phyloP scores from a whole-genome alignment of 2,888 invertebrate genomes.

The Arctia plantaginis region DNA sequence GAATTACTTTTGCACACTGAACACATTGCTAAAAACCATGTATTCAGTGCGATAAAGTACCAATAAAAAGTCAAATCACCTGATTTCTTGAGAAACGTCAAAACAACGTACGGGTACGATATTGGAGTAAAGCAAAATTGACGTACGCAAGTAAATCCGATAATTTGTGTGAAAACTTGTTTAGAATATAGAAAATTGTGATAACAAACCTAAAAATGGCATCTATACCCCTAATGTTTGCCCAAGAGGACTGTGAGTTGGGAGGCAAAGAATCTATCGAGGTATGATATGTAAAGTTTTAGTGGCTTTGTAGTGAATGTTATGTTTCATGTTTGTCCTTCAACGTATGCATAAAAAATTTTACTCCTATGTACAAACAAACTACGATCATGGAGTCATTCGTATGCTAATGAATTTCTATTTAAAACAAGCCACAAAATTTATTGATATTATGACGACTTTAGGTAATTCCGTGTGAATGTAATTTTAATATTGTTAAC shows the following conservation, averaged over 20 bases:
- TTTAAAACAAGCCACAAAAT: slow-evolving; percentile 11
- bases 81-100: slow-evolving; percentile 34
- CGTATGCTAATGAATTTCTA: slow-evolving; percentile 26
- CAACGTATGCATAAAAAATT: slow-evolving; percentile 33
- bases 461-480: background rate
- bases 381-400: slow-evolving; percentile 24
- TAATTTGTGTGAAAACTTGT: slow-evolving; percentile 34
- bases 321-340: slow-evolving; percentile 48
- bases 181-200: slow-evolving; percentile 10
- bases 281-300: slow-evolving; percentile 59
- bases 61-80: slow-evolving; percentile 35
- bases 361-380: slow-evolving; percentile 24
- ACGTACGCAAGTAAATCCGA: slow-evolving; percentile 43
- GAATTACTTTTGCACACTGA: background rate
- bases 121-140: background rate
- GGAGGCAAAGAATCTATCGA: slow-evolving; percentile 88
- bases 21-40: slow-evolving; percentile 24
- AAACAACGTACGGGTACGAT: slow-evolving; percentile 22
- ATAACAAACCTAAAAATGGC: slow-evolving; percentile 67
- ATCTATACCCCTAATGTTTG: slow-evolving; percentile 87
- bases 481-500: background rate
- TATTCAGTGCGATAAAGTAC: slow-evolving; percentile 2
- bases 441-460: background rate
- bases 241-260: slow-evolving; percentile 88
- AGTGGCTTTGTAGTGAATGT: slow-evolving; percentile 36